Evolutionary conservation across 2,888 invertebrate genomes (phyloP).

Genomic region (Nematopogon swammerdamellus): DNA sequence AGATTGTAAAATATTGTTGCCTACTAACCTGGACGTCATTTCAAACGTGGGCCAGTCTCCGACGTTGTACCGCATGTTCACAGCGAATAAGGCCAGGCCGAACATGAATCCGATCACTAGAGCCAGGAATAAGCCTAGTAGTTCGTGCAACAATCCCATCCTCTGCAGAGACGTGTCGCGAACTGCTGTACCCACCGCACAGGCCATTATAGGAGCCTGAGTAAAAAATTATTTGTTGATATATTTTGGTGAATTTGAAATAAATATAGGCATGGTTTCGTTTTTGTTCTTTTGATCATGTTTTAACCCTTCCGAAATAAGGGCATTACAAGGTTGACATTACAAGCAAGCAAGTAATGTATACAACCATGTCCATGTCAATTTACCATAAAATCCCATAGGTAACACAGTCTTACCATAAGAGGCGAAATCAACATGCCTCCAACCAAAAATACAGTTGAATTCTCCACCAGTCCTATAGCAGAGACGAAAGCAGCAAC

Average conservation of each 20-base stretch:
- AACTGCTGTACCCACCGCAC: slow-evolving; percentile 71
- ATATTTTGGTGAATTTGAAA: neutral
- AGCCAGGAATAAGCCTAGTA: slow-evolving; percentile 64
- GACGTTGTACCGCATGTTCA: slow-evolving; percentile 54
- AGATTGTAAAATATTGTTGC: no score
- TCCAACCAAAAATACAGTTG: slow-evolving; percentile 69
- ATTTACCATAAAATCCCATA: no score
- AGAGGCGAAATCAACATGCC: slow-evolving; percentile 80
- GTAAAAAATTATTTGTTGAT: slow-evolving; percentile 11
- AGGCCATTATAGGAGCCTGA: slow-evolving; percentile 74
- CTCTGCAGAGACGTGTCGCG: slow-evolving; percentile 59
- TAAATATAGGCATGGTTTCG: no score
- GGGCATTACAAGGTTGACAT: no score
- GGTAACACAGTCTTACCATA: slow-evolving; percentile 67
- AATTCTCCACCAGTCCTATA: slow-evolving; percentile 71
- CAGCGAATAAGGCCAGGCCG: slow-evolving; percentile 58
- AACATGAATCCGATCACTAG: slow-evolving; percentile 65
- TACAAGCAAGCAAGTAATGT: no score
- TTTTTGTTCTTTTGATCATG: no score
- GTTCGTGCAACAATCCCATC: slow-evolving; percentile 64
- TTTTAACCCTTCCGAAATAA: no score
- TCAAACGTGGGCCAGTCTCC: slow-evolving; percentile 64
- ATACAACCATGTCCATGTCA: no score
- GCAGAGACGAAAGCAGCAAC: slow-evolving; percentile 74
- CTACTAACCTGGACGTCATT: slow-evolving; percentile 58